Conservation (phyloP, 2,797 vertebrate genomes). For the Macrochelys suwanniensis region DNA sequence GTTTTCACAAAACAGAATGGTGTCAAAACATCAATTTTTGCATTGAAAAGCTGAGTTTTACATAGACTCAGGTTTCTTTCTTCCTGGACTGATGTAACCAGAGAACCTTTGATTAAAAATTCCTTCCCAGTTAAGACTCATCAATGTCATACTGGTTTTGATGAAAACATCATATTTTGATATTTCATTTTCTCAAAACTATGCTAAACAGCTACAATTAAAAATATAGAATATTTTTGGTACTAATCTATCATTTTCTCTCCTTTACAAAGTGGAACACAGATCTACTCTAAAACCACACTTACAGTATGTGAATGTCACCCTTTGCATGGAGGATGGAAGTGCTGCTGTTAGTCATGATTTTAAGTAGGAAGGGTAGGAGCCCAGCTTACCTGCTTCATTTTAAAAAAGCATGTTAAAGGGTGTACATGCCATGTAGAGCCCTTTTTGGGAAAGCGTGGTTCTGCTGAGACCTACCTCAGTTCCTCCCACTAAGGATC, state of each 20-base stretch:
- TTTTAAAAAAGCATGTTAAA: background rate
- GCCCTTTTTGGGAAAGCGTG: too few species aligned
- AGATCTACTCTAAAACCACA: background rate
- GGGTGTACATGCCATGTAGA: too few species aligned
- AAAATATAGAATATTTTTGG: background rate
- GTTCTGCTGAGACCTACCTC: too few species aligned
- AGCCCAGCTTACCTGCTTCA: background rate
- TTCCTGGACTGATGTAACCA: background rate
- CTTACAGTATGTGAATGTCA: background rate
- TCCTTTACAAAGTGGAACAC: background rate
- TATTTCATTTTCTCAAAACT: background rate
- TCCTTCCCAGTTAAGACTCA: background rate
- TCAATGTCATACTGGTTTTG: background rate
- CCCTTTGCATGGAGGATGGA: background rate
- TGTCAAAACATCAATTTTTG: background rate
- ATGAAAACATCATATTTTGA: background rate
- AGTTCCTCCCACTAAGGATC: too few species aligned
- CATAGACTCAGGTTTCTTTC: background rate
- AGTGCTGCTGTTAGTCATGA: background rate
- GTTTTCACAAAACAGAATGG: background rate
- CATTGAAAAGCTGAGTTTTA: background rate
- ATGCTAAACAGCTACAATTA: background rate
- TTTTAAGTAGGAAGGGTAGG: background rate
- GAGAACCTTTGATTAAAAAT: background rate
- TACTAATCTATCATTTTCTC: background rate